Evolutionary conservation across 2,113 vertebrate species (phyloP), one percentile per base, ranked within the genome.

Genomic region (Hippolais icterina): DNA sequence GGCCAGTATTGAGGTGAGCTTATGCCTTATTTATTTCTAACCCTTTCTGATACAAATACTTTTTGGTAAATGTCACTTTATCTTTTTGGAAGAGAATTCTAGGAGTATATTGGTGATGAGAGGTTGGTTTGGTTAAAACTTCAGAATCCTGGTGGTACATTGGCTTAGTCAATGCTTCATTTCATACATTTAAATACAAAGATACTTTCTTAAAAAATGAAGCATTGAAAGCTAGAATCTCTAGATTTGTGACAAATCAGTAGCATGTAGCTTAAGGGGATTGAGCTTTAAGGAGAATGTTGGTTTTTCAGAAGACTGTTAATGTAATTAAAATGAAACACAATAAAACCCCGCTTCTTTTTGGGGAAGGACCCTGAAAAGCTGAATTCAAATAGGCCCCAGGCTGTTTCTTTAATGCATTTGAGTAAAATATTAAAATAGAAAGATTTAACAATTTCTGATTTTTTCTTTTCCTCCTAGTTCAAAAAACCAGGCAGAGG

Each of bases 401-500:
- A 42, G 50, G 31, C 10, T 57, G 22, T 90, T 89, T 68, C 12
- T 79, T 15, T 66, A 66, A 41, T 37, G 11, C 3, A 21, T 59
- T 84, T 72, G 22, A 27, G 31, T 72, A 41, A 68, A 90, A 14
- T 6, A 33, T 42, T 35, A n/a, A 94, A 90, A 71, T 74, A 81
- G 56, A 79, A 87, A 37, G 23, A 44, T 64, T 93, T 68, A 90
- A 76, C 28, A 12, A 59, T 87, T 72, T 91, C 16, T 91, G 28
- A 18, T 17, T 64, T 85, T 44, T 57, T 25, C 7, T 66, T 91
- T 90, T 69, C 15, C 18, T 76, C 23, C 60, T 95, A 98, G 98
- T 98, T 98, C 91, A 98, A 98, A 97, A 95, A 95, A 97, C 8
- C 93, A 98, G 69, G 80, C 96, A 77, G 91, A 83, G 19, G 86